Percentiles rank a stretch among this genome's conserved stretches.
phyloP scores from a whole-genome alignment of 2,888 invertebrate species.

The Drosophila helvetica region DNA sequence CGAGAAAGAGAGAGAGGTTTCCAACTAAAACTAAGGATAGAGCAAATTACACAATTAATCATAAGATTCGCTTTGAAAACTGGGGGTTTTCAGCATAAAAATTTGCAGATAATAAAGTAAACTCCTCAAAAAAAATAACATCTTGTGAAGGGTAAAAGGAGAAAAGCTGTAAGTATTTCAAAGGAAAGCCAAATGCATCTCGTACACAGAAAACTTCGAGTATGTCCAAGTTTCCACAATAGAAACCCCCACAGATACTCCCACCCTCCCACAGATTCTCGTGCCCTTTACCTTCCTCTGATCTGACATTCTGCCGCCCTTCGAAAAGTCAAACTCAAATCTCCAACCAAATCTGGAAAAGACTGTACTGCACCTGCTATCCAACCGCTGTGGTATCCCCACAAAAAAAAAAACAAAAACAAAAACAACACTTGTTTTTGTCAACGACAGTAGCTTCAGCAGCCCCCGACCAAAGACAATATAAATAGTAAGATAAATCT shows the following conservation, averaged over 20 bases:
- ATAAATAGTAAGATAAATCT: conserved; percentile 14
- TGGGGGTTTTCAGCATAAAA: no score
- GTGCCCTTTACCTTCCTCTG: conserved; percentile 22
- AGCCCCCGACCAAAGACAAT: conserved; percentile 18
- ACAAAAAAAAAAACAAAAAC: conserved; percentile 1
- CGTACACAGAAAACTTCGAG: background rate
- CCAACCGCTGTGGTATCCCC: background rate
- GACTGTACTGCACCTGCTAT: conserved; percentile 51
- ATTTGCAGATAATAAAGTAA: no score
- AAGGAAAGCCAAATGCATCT: no score
- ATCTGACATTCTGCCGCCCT: conserved; percentile 28
- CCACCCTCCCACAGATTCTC: background rate
- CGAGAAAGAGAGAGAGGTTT: no score
- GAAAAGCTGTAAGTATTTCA: no score
- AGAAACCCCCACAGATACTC: no score
- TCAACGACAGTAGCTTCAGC: conserved; percentile 74
- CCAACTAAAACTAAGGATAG: background rate
- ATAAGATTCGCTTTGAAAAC: no score
- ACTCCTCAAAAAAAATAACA: no score
- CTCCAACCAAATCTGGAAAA: conserved; percentile 26
- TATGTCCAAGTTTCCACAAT: no score
- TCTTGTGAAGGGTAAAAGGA: no score
- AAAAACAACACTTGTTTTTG: conserved; percentile 42
- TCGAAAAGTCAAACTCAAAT: conserved; percentile 16
- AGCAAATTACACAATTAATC: background rate